Percentiles rank a stretch among this genome's conserved stretches.
Conservation (phyloP, 2,797 vertebrate genomes). For the Lithobates sylvaticus region DNA sequence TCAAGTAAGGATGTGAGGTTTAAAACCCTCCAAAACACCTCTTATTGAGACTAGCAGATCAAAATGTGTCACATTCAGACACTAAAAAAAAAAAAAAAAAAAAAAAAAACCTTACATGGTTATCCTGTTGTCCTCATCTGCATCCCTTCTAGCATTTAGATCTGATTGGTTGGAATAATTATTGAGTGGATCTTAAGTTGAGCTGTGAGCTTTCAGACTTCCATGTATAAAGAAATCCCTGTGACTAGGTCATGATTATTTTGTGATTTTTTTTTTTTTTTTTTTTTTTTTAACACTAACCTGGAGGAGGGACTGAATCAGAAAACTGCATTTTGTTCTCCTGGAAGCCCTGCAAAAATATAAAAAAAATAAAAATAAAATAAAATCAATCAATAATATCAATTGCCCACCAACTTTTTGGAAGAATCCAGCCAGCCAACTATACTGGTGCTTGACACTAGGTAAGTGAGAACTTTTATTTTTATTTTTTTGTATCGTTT, state of each 20-base stretch:
- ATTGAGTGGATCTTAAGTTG: slow-evolving; percentile 69
- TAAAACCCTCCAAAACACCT: neutral
- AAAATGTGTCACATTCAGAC: slow-evolving; percentile 45
- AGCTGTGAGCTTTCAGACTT: slow-evolving; percentile 55
- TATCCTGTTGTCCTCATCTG: slow-evolving; percentile 67
- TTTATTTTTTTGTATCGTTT: neutral
- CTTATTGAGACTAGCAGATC: neutral
- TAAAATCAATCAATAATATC: slow-evolving; percentile 52
- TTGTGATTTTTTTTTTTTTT: slow-evolving; percentile 52
- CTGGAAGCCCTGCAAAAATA: slow-evolving; percentile 78
- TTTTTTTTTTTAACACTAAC: slow-evolving; percentile 78
- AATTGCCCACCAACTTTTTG: neutral
- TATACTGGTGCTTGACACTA: neutral
- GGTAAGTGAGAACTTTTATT: slow-evolving; percentile 40
- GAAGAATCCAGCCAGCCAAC: neutral
- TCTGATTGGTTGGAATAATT: slow-evolving; percentile 70
- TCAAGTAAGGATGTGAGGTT: slow-evolving; percentile 11
- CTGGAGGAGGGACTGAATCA: slow-evolving; percentile 77
- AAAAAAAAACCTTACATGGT: slow-evolving; percentile 49
- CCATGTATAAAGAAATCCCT: slow-evolving; percentile 51
- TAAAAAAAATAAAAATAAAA: slow-evolving; percentile 63
- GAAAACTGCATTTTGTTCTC: slow-evolving; percentile 71
- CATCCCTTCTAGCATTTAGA: slow-evolving; percentile 61
- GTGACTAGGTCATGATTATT: slow-evolving; percentile 35
- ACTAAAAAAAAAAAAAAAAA: slow-evolving; percentile 11